Conservation (phyloP, 2,113 vertebrate species). For the Dolichallabes microphthalmus region DNA sequence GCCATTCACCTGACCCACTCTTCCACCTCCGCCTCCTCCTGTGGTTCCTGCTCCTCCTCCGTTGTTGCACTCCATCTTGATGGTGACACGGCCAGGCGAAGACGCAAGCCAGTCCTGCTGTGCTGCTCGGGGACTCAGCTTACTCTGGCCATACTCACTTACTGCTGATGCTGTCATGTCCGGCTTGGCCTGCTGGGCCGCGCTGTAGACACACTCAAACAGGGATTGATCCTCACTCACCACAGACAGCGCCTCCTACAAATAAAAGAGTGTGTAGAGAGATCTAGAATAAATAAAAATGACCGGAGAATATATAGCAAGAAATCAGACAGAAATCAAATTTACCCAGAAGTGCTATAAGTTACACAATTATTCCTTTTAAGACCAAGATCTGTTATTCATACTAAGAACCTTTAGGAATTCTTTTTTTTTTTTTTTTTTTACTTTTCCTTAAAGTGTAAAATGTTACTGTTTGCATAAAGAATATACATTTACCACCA, state of each 20-base stretch:
- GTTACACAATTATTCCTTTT: background rate
- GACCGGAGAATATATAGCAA: too few species aligned
- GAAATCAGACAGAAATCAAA: background rate
- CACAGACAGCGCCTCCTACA: conserved; percentile 83
- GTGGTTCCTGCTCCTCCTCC: conserved; percentile 67
- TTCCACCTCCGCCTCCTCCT: conserved; percentile 60
- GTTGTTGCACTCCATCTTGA: conserved; percentile 86
- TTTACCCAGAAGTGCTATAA: background rate
- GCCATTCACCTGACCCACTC: conserved; percentile 75
- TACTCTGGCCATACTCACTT: conserved; percentile 83
- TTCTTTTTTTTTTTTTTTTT: background rate
- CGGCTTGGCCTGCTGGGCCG: conserved; percentile 77
- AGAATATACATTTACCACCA: background rate
- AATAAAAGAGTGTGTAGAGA: conserved; percentile 6
- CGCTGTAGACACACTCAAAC: conserved; percentile 86
- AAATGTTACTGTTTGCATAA: background rate
- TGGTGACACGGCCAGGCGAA: conserved; percentile 78
- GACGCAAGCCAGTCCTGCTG: conserved; percentile 85
- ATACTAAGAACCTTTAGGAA: background rate
- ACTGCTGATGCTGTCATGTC: conserved; percentile 87
- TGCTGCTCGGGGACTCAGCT: conserved; percentile 83
- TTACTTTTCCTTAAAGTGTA: background rate
- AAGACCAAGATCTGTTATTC: background rate
- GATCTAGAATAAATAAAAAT: background rate
- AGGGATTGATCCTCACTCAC: conserved; percentile 87